Percentiles rank a stretch among this genome's conserved stretches.
Conservation (phyloP, 2,797 vertebrate genomes). For the Coendou prehensilis region DNA sequence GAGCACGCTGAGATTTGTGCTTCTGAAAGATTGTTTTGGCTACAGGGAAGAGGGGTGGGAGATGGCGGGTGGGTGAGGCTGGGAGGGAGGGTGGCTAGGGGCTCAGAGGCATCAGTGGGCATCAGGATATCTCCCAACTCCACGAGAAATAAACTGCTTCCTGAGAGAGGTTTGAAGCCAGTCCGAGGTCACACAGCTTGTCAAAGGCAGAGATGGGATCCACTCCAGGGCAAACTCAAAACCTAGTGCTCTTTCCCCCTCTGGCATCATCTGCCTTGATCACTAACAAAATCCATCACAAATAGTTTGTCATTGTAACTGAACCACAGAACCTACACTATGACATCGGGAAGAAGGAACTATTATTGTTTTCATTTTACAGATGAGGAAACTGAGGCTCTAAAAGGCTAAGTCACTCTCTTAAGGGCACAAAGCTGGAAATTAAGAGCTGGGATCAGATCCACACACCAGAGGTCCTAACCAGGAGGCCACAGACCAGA, state of each 20-base stretch:
- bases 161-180: not conserved
- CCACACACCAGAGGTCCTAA: not conserved
- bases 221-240: not conserved
- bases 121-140: not conserved
- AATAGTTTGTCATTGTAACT: not conserved
- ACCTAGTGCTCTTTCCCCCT: not conserved
- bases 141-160: not conserved
- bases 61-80: constrained; percentile 59
- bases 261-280: not conserved
- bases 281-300: not conserved
- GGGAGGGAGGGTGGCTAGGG: not conserved
- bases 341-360: not conserved
- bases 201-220: not conserved
- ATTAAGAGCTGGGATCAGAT: not conserved
- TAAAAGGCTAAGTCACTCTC: not conserved
- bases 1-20: constrained; percentile 49
- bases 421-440: not conserved
- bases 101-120: not conserved
- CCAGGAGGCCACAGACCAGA: not conserved
- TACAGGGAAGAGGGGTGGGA: constrained; percentile 12
- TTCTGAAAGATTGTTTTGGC: constrained; percentile 68
- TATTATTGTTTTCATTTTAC: constrained; percentile 19
- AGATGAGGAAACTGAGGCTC: constrained; percentile 35
- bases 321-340: not conserved
- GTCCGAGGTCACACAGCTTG: not conserved